Percentiles rank a stretch among this genome's conserved stretches.
Conservation (phyloP, 2,113 vertebrate species). For the Syngnathus scovelli region DNA sequence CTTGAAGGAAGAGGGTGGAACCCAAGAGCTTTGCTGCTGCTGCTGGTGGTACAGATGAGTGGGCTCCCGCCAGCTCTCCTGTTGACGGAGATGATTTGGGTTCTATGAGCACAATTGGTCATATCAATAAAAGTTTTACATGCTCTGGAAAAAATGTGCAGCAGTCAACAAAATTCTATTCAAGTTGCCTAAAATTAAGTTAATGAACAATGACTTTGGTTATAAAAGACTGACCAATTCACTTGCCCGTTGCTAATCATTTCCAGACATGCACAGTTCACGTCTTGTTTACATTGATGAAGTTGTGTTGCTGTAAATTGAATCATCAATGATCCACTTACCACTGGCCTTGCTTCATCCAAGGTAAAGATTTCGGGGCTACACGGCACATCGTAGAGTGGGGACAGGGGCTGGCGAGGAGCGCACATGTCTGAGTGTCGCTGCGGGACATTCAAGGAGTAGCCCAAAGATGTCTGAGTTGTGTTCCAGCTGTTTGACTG, state of each 20-base stretch:
- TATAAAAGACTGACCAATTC: not conserved
- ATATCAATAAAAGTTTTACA: not conserved
- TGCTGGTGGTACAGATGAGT: constrained; percentile 23
- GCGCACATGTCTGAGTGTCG: constrained; percentile 69
- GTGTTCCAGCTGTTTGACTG: constrained; percentile 75
- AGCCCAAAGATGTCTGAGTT: constrained; percentile 59
- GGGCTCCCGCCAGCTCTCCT: constrained; percentile 47
- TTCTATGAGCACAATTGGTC: not conserved
- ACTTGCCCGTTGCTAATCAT: not conserved
- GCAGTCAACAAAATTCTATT: too few species aligned
- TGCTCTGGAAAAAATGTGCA: too few species aligned
- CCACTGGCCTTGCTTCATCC: constrained; percentile 53
- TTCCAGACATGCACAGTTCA: not conserved
- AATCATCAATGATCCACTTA: constrained; percentile 67
- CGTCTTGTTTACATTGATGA: constrained; percentile 27
- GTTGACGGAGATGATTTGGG: constrained; percentile 9
- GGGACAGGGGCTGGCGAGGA: constrained; percentile 70
- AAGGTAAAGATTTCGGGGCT: constrained; percentile 67
- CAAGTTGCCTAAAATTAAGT: too few species aligned
- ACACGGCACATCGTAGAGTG: constrained; percentile 75
- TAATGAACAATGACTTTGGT: not conserved
- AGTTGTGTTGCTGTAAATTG: constrained; percentile 47
- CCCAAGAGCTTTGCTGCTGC: constrained; percentile 29
- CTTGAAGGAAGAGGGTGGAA: constrained; percentile 61
- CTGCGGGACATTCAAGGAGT: constrained; percentile 53